Percentiles rank a stretch among this genome's conserved stretches.
Conservation (phyloP, 2,797 vertebrate genomes). For the Mastacembelus armatus region DNA sequence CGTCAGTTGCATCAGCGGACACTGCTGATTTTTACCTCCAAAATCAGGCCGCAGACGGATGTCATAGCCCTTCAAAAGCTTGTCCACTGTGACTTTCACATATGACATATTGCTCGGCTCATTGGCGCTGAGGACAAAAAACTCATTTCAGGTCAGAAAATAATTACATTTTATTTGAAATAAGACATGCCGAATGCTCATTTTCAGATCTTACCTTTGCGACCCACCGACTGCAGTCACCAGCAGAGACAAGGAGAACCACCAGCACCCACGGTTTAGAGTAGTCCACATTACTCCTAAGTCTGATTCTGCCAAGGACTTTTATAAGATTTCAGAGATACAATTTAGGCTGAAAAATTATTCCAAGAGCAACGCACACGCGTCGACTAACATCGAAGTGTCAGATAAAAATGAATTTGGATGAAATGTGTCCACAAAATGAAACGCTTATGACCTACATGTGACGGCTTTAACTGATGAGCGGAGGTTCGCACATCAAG, state of each 20-base stretch:
- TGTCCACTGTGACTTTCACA: slow-evolving; percentile 96
- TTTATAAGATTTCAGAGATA: slow-evolving; percentile 78
- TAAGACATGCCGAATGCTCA: neutral
- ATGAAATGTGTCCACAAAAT: neutral
- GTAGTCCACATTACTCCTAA: slow-evolving; percentile 84
- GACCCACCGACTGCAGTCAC: slow-evolving; percentile 85
- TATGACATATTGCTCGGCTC: slow-evolving; percentile 97
- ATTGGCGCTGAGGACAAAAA: slow-evolving; percentile 85
- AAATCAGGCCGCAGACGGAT: slow-evolving; percentile 96
- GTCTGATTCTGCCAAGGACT: slow-evolving; percentile 74
- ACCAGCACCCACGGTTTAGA: slow-evolving; percentile 75
- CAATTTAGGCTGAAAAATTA: slow-evolving; percentile 82
- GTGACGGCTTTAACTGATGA: slow-evolving; percentile 53
- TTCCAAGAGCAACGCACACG: slow-evolving; percentile 84
- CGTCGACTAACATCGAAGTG: slow-evolving; percentile 77
- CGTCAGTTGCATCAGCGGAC: neutral
- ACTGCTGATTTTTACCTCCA: slow-evolving; percentile 85
- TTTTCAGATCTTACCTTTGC: slow-evolving; percentile 84
- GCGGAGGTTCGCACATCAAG: slow-evolving; percentile 46
- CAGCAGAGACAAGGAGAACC: slow-evolving; percentile 83
- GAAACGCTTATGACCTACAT: neutral
- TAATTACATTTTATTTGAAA: neutral
- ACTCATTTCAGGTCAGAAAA: neutral
- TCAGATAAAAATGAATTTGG: slow-evolving; percentile 27
- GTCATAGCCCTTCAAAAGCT: slow-evolving; percentile 95